phyloP scores from a whole-genome alignment of 2,888 invertebrate species.

The Netelia inedita region DNA sequence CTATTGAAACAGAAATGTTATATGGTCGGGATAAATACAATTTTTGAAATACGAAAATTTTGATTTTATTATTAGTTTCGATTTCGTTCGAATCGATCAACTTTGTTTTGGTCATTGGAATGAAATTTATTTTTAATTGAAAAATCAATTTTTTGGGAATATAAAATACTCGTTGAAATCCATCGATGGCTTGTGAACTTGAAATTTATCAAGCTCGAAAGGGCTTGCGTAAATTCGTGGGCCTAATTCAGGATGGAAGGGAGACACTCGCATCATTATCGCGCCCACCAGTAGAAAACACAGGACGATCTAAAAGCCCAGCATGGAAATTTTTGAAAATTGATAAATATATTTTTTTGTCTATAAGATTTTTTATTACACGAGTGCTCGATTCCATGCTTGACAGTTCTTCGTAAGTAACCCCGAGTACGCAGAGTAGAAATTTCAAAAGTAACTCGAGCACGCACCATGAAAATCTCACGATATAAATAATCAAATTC shows the following conservation, averaged over 20 bases:
- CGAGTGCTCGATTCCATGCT: constrained; percentile 35
- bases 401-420: constrained; percentile 42
- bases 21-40: background rate
- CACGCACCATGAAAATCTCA: constrained; percentile 55
- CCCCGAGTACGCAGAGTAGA: constrained; percentile 46
- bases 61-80: background rate
- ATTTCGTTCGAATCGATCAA: too few species aligned
- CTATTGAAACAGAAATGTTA: constrained; percentile 20
- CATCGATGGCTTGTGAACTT: constrained; percentile 54
- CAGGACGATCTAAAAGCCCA: constrained; percentile 53
- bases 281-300: constrained; percentile 54
- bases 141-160: constrained; percentile 1
- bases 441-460: constrained; percentile 48
- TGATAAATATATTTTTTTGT: background rate
- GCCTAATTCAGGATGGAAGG: constrained; percentile 45
- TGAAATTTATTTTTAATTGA: too few species aligned
- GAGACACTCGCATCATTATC: constrained; percentile 56
- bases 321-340: constrained; percentile 3
- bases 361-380: constrained; percentile 40
- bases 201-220: constrained; percentile 48
- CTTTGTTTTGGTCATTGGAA: too few species aligned
- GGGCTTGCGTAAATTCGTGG: constrained; percentile 32
- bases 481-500: constrained; percentile 45
- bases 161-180: constrained; percentile 9
- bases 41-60: background rate